phyloP scores from a whole-genome alignment of 2,113 vertebrate genomes.

The Balaeniceps rex region DNA sequence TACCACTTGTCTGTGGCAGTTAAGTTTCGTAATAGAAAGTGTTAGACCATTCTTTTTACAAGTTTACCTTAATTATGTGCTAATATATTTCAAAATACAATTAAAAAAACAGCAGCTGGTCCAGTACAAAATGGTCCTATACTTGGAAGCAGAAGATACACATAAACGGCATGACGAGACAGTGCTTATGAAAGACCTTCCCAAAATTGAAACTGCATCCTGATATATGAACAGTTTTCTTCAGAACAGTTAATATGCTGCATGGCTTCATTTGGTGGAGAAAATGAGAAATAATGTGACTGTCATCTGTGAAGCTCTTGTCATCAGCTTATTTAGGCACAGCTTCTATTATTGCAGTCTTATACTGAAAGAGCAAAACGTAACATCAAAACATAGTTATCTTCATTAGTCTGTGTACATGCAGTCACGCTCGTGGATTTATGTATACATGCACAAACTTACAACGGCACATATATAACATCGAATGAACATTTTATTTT shows the following conservation, averaged over 20 bases:
- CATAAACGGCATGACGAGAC: neutral
- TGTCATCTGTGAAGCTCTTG: neutral
- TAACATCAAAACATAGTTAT: neutral
- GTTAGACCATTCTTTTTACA: neutral
- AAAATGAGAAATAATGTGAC: neutral
- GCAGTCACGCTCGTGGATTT: rapidly evolving
- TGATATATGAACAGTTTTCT: neutral
- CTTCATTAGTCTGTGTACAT: neutral
- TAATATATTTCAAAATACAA: neutral
- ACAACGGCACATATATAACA: neutral
- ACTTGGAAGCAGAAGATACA: neutral
- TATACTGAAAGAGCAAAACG: neutral
- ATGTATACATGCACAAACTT: neutral
- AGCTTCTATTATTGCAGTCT: neutral
- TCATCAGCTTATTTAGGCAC: neutral
- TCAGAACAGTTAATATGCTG: neutral
- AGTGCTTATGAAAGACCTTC: neutral
- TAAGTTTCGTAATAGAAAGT: neutral
- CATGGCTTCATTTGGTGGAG: neutral
- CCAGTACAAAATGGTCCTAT: neutral
- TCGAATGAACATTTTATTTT: neutral
- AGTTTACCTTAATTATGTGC: neutral
- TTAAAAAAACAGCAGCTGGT: neutral
- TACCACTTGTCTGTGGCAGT: neutral
- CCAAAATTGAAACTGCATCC: neutral